Base-by-base conservation (phyloP, 2,113 vertebrate genomes). In the Cyphomyrus discorhynchus region DNA sequence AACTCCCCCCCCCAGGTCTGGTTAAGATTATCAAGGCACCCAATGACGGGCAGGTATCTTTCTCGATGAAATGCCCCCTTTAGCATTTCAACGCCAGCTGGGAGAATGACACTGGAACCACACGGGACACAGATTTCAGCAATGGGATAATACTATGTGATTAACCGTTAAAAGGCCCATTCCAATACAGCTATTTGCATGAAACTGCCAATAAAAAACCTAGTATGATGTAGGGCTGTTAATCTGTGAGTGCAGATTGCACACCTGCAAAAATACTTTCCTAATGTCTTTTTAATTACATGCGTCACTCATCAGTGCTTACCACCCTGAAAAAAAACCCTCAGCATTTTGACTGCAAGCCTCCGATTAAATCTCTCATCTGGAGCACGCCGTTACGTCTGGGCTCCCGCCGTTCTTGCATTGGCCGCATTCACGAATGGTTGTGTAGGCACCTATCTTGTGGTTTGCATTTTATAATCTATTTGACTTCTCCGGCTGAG, bases 211-310 rank as follows among this genome's bases (percentile, higher is more conserved):
- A 82, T 82, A 21, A 82, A 82, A 82, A 24, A 84, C 39, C 35
- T n/a, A 46, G 24, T 24, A n/a, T 84, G 17, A 84, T 47, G 45
- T 45, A 42, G 45, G 8, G 45, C 45, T 84, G 19, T 45, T 45
- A 47, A 84, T 84, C 80, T 47, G 39, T 47, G 21, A 84, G 45
- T 47, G 39, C 10, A 84, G 82, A 84, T 84, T 24, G 42, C 82
- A 24, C 82, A 84, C 82, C 42, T 84, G 82, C 84, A 86, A 13
- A 52, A 85, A 47, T 47, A 31, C 46, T 52, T 86, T 31, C 47
- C 39, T 45, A 85, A 85, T 85, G 82, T 85, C 19, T 53, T 86
- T 86, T 86, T 86, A 84, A 49, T 86, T 86, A 35, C 24, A 86
- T 47, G 84, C 46, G 24, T 13, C 49, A 31, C 24, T 86, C 46